Conservation (phyloP, 2,888 invertebrate species). For the Hemaris fuciformis region DNA sequence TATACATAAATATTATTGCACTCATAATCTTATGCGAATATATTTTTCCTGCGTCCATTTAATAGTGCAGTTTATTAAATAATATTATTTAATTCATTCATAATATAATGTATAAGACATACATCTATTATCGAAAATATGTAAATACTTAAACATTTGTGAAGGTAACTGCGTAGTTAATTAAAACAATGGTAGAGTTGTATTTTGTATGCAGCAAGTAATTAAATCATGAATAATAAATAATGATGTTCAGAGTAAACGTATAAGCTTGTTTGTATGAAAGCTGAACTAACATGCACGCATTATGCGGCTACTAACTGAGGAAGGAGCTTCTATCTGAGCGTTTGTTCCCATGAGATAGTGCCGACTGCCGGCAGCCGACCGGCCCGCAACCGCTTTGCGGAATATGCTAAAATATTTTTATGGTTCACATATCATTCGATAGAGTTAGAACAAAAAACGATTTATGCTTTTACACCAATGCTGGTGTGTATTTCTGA, state of each 20-base stretch:
- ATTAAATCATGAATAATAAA: slow-evolving; percentile 3
- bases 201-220: not conserved
- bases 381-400: not conserved
- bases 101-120: not conserved
- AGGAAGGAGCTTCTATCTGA: not conserved
- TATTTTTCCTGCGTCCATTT: not conserved
- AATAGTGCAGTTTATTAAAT: not conserved
- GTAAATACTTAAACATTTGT: too few relatives aligned
- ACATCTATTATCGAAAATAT: too few relatives aligned
- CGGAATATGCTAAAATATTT: not conserved
- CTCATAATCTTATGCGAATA: not conserved
- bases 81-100: too few relatives aligned
- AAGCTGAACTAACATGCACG: not conserved
- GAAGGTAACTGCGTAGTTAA: too few relatives aligned
- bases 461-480: too few relatives aligned
- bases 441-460: too few relatives aligned
- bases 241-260: slow-evolving; percentile 3
- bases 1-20: not conserved
- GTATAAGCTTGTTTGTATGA: not conserved
- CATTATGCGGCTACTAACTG: not conserved
- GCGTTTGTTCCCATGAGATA: not conserved
- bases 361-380: not conserved
- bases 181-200: not conserved
- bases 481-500: too few relatives aligned
- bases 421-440: not conserved